A percentile compares a stretch with the other conserved stretches of the same genome.
phyloP scores from a whole-genome alignment of 2,797 vertebrate genomes.

The Oreochromis mossambicus region DNA sequence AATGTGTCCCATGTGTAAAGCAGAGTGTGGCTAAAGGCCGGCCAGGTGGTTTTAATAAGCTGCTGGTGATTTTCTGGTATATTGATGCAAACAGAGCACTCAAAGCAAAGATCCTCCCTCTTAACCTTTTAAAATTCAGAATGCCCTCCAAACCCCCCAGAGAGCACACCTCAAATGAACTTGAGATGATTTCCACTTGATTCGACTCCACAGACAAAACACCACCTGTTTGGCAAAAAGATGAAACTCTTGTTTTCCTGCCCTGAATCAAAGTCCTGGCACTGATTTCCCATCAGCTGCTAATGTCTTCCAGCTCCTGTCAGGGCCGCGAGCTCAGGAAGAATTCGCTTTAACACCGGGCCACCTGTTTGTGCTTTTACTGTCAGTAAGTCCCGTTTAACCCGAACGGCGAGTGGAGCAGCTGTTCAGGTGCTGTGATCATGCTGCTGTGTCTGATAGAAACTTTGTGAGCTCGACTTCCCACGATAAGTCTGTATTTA shows the following conservation, averaged over 20 bases:
- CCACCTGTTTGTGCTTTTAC: neutral
- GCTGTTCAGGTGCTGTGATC: neutral
- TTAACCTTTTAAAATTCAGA: neutral
- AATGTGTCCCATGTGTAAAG: neutral
- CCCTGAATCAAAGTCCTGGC: neutral
- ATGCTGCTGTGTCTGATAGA: neutral
- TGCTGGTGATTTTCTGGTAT: neutral
- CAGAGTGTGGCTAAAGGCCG: neutral
- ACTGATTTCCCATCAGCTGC: neutral
- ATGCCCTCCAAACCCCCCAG: neutral
- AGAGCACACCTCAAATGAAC: neutral
- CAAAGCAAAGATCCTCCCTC: neutral
- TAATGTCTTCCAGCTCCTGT: neutral
- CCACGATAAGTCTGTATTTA: neutral
- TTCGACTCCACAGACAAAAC: neutral
- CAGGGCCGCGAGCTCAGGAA: neutral
- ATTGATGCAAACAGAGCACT: neutral
- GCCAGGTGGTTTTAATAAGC: neutral
- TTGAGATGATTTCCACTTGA: neutral
- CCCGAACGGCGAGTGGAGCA: neutral
- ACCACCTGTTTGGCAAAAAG: neutral
- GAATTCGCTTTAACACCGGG: neutral
- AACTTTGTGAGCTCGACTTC: neutral
- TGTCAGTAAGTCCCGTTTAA: neutral
- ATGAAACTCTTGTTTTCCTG: neutral